Evolutionary conservation across 1,140 invertebrate species (phyloP).

Genomic region (Thrips palmi): DNA sequence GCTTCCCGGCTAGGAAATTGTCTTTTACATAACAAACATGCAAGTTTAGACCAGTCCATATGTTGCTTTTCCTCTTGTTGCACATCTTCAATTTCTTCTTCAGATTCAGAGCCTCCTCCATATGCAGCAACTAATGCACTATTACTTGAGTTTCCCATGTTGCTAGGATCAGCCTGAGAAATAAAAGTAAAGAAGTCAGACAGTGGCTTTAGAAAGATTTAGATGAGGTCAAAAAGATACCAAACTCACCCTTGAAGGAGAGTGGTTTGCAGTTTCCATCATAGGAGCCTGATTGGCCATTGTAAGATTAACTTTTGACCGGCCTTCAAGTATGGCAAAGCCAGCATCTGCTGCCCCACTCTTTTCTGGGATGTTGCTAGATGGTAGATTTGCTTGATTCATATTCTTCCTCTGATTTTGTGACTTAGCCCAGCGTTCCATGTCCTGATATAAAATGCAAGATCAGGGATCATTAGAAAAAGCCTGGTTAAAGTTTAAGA

Average conservation of each 20-base stretch:
- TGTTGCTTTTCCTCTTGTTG: constrained; percentile 38
- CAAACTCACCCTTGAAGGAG: too few species aligned
- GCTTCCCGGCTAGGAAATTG: constrained; percentile 81
- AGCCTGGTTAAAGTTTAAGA: too few species aligned
- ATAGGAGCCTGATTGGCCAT: not conserved
- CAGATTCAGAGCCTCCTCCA: constrained; percentile 45
- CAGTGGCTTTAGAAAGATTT: too few species aligned
- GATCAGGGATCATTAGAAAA: constrained; percentile 15
- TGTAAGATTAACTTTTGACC: not conserved
- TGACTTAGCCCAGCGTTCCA: constrained; percentile 94
- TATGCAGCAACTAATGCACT: constrained; percentile 67
- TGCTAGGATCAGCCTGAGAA: too few species aligned
- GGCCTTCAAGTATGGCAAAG: constrained; percentile 62
- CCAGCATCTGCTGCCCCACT: constrained; percentile 74
- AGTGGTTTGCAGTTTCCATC: not conserved
- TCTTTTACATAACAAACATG: constrained; percentile 89
- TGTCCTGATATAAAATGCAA: too few species aligned
- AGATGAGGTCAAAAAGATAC: too few species aligned
- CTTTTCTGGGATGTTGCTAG: constrained; percentile 14
- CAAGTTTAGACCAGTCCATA: constrained; percentile 76
- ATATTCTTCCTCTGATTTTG: constrained; percentile 93
- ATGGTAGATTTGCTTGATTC: constrained; percentile 26
- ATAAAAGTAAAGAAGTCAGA: too few species aligned
- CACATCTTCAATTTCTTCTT: constrained; percentile 38
- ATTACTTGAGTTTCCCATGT: too few species aligned